Base-by-base conservation (phyloP, 2,797 vertebrate genomes). In the Phataginus tetradactyla region DNA sequence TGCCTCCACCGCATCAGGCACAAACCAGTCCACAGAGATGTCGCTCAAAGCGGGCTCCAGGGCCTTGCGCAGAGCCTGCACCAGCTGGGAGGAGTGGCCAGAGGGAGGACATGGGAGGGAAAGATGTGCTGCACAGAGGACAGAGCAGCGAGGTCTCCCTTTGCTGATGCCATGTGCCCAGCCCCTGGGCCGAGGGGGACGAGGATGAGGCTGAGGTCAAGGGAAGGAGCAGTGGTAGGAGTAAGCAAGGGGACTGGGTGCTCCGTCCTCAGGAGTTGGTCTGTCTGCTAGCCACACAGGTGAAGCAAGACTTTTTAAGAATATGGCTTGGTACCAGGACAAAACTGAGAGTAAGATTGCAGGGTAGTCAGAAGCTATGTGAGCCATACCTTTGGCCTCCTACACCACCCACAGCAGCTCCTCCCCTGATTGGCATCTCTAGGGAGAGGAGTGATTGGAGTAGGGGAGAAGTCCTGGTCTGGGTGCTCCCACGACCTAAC, bases 11-110 rank as follows among this genome's bases (percentile, higher is more conserved):
- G 99, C 99, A 96, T 99, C 99, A 0, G 99, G 99, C 97, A 99
- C 98, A 21, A 99, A 99, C 99, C 99, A 99, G 98, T 99, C 99
- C n/a, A 99, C 99, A 51, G 99, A 99, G 90, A 99, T 98, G 79
- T 99, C 99, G 0, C 99, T 99, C 97, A 99, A 59, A 4, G 99
- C 99, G 0, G 99, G 99, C 98, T 99, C 99, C 51, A 99, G 99
- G 0, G 99, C 99, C 97, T 99, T 99, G 98, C 99, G 99, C 98
- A 99, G 98, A 75, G 99, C 99, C 98, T 99, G 99, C 90, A 99
- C 99, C 95, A 99, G 98, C 99, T 99, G 98, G 7, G 78, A 93
- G 5, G 57, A 0, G 1, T 45, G 23, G 51, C 20, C 92, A 68
- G 37, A 74, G 29, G 14, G 53, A 61, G 59, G 42, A 21, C 79